Conservation (phyloP, 2,113 vertebrate species). For the Dipodomys spectabilis region DNA sequence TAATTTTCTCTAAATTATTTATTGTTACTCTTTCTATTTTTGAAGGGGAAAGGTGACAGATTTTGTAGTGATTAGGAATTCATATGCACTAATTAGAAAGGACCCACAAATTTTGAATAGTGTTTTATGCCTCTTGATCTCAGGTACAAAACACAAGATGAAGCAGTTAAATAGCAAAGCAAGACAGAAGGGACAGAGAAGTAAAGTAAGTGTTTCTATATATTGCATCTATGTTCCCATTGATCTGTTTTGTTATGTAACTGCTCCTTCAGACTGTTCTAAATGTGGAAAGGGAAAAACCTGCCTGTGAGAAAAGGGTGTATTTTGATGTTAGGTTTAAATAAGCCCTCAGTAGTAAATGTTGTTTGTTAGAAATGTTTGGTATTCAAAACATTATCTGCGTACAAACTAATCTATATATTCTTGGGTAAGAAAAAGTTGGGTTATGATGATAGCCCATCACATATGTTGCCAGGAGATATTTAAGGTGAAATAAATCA, state of each 20-base stretch:
- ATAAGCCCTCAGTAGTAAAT: constrained; percentile 27
- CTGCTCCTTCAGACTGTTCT: constrained; percentile 73
- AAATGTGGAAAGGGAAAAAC: constrained; percentile 60
- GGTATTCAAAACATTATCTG: constrained; percentile 3
- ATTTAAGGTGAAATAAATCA: constrained; percentile 47
- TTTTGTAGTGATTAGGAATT: constrained; percentile 74
- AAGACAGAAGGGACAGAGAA: constrained; percentile 85
- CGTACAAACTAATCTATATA: constrained; percentile 7
- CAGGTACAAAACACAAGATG: constrained; percentile 84
- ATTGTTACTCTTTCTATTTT: constrained; percentile 53
- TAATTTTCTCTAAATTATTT: constrained; percentile 48
- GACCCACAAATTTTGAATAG: constrained; percentile 86
- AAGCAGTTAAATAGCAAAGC: constrained; percentile 87
- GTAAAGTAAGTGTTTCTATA: constrained; percentile 82
- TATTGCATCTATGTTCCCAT: constrained; percentile 84
- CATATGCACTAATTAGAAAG: constrained; percentile 78
- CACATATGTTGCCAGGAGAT: constrained; percentile 30
- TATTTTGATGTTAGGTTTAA: constrained; percentile 64
- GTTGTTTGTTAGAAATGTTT: constrained; percentile 24
- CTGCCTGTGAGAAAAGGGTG: constrained; percentile 53
- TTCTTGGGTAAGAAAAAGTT: constrained; percentile 33
- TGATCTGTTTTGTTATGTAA: constrained; percentile 78
- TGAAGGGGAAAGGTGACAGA: constrained; percentile 29
- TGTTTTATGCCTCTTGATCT: constrained; percentile 88
- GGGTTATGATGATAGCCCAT: not conserved